phyloP scores from a whole-genome alignment of 2,888 invertebrate species.

The Apantesis nais region DNA sequence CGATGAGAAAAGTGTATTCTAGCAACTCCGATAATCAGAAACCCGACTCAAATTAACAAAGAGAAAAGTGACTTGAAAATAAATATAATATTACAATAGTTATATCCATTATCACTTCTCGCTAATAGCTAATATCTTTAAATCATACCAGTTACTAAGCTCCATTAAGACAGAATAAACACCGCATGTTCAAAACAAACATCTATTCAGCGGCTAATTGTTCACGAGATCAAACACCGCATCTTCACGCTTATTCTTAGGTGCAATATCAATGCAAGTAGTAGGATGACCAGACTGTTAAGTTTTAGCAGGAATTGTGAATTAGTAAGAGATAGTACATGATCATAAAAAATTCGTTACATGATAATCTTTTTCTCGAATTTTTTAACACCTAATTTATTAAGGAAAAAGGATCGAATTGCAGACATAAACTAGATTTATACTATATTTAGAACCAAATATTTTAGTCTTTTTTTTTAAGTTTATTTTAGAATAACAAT shows the following conservation, averaged over 20 bases:
- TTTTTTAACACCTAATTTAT: too few species aligned
- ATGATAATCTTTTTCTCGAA: too few species aligned
- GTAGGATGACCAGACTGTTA: not conserved
- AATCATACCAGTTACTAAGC: not conserved
- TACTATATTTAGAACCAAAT: too few species aligned
- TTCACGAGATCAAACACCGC: slow-evolving; percentile 12
- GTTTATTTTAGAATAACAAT: too few species aligned
- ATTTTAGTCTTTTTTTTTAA: too few species aligned
- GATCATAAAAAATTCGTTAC: too few species aligned
- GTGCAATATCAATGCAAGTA: slow-evolving; percentile 10
- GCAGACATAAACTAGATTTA: too few species aligned
- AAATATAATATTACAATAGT: not conserved
- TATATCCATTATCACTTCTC: not conserved
- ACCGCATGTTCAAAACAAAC: not conserved
- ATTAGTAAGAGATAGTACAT: too few species aligned
- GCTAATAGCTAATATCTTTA: not conserved
- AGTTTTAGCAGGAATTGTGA: not conserved
- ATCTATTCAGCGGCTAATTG: slow-evolving; percentile 3
- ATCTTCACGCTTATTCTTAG: slow-evolving; percentile 4
- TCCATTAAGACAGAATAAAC: slow-evolving; percentile 8
- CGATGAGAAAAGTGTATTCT: too few species aligned
- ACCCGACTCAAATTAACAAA: too few species aligned
- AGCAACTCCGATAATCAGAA: too few species aligned
- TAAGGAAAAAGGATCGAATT: too few species aligned
- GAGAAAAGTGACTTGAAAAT: not conserved